A percentile compares a stretch with the other conserved stretches of the same genome.
phyloP scores from a whole-genome alignment of 2,888 invertebrate species.

The Globia sparganii region DNA sequence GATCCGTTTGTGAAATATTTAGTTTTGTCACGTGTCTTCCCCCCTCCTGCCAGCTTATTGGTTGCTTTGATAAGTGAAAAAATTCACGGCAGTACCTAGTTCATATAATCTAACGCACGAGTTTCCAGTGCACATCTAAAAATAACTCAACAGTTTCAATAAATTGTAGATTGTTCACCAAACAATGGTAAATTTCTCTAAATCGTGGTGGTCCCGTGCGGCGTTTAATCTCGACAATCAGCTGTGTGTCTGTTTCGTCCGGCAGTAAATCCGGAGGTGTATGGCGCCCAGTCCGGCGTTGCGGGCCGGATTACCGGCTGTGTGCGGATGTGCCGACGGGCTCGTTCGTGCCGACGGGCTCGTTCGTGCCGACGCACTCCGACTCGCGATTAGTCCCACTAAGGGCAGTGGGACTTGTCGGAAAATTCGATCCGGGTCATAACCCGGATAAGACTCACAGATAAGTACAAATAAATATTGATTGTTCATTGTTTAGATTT shows the following conservation, averaged over 20 bases:
- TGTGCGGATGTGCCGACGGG: slow-evolving; percentile 78
- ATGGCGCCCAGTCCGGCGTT: slow-evolving; percentile 70
- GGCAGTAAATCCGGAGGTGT: slow-evolving; percentile 81
- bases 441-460: slow-evolving; percentile 75
- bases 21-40: too few species aligned
- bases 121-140: slow-evolving; percentile 5
- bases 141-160: slow-evolving; percentile 37
- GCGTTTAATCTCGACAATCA: slow-evolving; percentile 87
- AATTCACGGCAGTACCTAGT: too few species aligned
- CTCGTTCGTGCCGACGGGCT: slow-evolving; percentile 82
- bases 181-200: slow-evolving; percentile 76
- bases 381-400: slow-evolving; percentile 84
- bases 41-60: too few species aligned
- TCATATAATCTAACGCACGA: background rate
- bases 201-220: slow-evolving; percentile 69
- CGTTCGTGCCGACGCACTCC: slow-evolving; percentile 85
- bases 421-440: slow-evolving; percentile 75
- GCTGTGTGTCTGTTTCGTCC: slow-evolving; percentile 83
- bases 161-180: slow-evolving; percentile 54
- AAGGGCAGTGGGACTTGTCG: slow-evolving; percentile 77
- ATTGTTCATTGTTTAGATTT: slow-evolving; percentile 59
- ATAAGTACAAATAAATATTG: slow-evolving; percentile 79
- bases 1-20: too few species aligned
- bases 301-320: slow-evolving; percentile 76
- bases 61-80: too few species aligned